Evolutionary conservation across 2,797 vertebrate genomes (phyloP), one percentile per base, ranked within the genome.

Genomic region (Lates japonicus): DNA sequence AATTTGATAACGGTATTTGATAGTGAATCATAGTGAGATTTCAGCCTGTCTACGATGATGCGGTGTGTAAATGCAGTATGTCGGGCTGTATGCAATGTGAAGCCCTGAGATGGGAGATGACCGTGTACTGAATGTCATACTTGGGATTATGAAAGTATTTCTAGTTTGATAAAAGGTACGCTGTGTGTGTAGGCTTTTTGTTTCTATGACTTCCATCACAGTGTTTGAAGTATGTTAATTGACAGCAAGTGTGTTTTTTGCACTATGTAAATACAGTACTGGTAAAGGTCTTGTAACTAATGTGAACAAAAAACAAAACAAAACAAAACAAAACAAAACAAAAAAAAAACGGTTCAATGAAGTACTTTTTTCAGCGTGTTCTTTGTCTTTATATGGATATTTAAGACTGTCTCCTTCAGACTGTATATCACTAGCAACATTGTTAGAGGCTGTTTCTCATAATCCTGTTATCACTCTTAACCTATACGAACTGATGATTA

Each of bases 201-300:
- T 93, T 85, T 67, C 78, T 82, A 58, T 70, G 67, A 86, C 84
- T 86, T 77, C 82, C 88, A 89, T 92, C 82, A 85, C 90, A 89
- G 90, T 93, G 90, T 95, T 89, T 92, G 52, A 93, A 95, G 90
- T 88, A 72, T 87, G 85, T 91, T 87, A 94, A 96, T 95, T 94
- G 95, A 95, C 95, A 91, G 94, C 95, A 88, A 90, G 84, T 88
- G 88, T 94, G 90, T 97, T 95, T 94, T 98, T 98, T 98, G 97
- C 97, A 98, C 97, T 98, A 96, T 99, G 97, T 99, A 98, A 96
- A 98, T 98, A 98, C 80, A 89, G 84, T 91, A 91, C 95, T 96
- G 95, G 95, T 96, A 92, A 95, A 96, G 94, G 95, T 97, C 95
- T 95, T 95, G 94, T 95, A 95, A 96, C 94, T 96, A 97, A 97